These are phyloP conservation scores for Nowickia ferox DNA, from an alignment of 2,888 invertebrate species.

Conservation along the genomic window DNA sequence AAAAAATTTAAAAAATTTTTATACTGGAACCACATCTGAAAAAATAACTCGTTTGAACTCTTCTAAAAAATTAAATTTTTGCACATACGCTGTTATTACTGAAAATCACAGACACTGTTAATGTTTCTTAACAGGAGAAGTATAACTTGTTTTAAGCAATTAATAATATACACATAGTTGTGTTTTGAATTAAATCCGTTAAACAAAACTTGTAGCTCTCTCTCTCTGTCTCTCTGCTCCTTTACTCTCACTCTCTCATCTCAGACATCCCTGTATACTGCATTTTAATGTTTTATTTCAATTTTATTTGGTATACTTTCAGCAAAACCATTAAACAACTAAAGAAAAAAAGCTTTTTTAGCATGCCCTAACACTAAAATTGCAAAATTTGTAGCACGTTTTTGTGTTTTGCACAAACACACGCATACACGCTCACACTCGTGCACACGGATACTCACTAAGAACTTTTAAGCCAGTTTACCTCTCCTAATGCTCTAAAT, in stretches of 20 bases:
- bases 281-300: slow-evolving; percentile 50
- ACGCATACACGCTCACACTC: slow-evolving; percentile 33
- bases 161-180: no score
- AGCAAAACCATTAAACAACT: slow-evolving; percentile 9
- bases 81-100: no score
- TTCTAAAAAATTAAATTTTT: no score
- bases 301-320: slow-evolving; percentile 14
- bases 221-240: neutral
- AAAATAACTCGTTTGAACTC: no score
- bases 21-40: no score
- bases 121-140: slow-evolving; percentile 11
- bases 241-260: neutral
- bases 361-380: slow-evolving; percentile 39
- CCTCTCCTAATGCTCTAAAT: slow-evolving; percentile 67
- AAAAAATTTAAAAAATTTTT: no score
- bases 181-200: neutral
- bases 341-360: slow-evolving; percentile 65
- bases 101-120: no score
- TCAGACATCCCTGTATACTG: neutral
- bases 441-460: neutral
- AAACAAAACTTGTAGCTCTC: neutral
- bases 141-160: neutral
- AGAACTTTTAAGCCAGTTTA: slow-evolving; percentile 14
- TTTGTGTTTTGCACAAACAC: slow-evolving; percentile 42
- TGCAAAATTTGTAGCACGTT: slow-evolving; percentile 66